These are phyloP conservation scores for Augochlora pura DNA, from an alignment of 1,140 invertebrate genomes.

Conservation along the genomic window DNA sequence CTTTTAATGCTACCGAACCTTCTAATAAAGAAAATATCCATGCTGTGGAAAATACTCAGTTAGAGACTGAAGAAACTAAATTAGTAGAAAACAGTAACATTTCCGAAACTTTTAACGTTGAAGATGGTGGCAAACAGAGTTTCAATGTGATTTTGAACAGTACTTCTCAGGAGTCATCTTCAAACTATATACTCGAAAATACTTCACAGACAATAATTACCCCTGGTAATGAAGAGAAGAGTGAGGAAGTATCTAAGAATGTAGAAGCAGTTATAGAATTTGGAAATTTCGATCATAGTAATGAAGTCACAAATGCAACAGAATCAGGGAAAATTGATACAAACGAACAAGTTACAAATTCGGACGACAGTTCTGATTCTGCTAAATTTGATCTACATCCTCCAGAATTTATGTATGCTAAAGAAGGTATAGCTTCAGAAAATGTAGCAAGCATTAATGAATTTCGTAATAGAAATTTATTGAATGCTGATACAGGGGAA, in stretches of 20 bases:
- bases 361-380: background rate
- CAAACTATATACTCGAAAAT: background rate
- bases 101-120: background rate
- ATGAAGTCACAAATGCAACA: conserved; percentile 20
- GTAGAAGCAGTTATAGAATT: background rate
- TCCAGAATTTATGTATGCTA: conserved; percentile 32
- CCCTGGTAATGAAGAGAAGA: background rate
- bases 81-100: background rate
- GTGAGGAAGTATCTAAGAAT: background rate
- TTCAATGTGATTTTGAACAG: background rate
- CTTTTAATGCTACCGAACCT: background rate
- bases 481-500: conserved; percentile 65
- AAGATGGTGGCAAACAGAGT: background rate
- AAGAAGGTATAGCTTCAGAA: conserved; percentile 15
- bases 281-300: background rate
- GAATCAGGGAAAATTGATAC: conserved; percentile 6
- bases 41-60: background rate
- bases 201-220: background rate
- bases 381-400: background rate
- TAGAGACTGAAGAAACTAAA: background rate
- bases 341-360: background rate
- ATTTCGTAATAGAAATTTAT: conserved; percentile 73
- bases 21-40: background rate
- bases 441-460: conserved; percentile 60
- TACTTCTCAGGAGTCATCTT: too few species aligned